Conservation (phyloP, 2,797 vertebrate species). For the Danio kyathit region DNA sequence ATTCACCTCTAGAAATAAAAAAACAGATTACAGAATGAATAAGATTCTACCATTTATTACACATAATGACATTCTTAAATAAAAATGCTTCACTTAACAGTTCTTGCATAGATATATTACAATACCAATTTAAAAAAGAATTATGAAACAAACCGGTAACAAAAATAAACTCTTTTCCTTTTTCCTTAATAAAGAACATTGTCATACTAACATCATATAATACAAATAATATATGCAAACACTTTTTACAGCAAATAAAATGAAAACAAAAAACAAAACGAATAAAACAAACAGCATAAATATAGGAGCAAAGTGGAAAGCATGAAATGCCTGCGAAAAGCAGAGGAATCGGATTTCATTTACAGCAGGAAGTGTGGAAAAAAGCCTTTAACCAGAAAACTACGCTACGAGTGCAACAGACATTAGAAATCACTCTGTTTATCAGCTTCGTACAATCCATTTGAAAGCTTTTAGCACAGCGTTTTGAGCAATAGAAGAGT, state of each 20-base stretch:
- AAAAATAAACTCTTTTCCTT: slow-evolving; percentile 99
- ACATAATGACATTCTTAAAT: slow-evolving; percentile 99
- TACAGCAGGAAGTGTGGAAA: slow-evolving; percentile 56
- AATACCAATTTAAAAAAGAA: slow-evolving; percentile 99
- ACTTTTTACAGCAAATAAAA: slow-evolving; percentile 96
- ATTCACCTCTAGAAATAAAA: slow-evolving; percentile 55
- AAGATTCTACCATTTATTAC: slow-evolving; percentile 99
- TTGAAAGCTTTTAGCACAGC: slow-evolving; percentile 50
- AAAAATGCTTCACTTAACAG: slow-evolving; percentile 99
- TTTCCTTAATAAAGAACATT: slow-evolving; percentile 99
- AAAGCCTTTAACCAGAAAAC: slow-evolving; percentile 36
- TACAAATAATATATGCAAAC: slow-evolving; percentile 99
- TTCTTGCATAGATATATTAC: slow-evolving; percentile 99
- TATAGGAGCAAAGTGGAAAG: slow-evolving; percentile 32
- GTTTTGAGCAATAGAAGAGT: slow-evolving; percentile 33
- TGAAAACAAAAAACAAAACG: slow-evolving; percentile 76
- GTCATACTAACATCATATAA: slow-evolving; percentile 99
- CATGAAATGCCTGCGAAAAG: slow-evolving; percentile 36
- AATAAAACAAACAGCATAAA: slow-evolving; percentile 56
- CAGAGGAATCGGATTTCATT: slow-evolving; percentile 52
- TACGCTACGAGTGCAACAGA: slow-evolving; percentile 46
- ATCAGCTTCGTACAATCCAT: slow-evolving; percentile 32
- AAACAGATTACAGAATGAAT: slow-evolving; percentile 79
- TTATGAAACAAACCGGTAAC: slow-evolving; percentile 99
- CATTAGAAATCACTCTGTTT: slow-evolving; percentile 23